These are phyloP conservation scores for Tanytarsus gracilentus DNA, from an alignment of 2,888 invertebrate genomes.

Conservation along the genomic window DNA sequence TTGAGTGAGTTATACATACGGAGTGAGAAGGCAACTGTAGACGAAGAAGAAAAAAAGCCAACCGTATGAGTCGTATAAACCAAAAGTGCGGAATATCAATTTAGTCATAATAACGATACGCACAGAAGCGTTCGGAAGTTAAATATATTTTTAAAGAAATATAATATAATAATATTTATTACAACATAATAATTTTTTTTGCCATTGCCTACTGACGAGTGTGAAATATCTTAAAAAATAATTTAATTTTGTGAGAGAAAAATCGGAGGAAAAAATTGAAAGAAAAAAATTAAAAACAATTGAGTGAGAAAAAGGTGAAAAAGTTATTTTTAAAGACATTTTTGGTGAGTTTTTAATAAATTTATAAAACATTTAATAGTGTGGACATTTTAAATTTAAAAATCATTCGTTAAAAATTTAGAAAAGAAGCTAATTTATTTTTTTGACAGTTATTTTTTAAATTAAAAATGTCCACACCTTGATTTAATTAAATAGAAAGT, in stretches of 20 bases:
- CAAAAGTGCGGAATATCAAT: slow-evolving; percentile 28
- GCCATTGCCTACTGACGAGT: not conserved
- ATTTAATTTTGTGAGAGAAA: not conserved
- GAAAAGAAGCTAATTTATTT: no score
- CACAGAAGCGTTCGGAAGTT: slow-evolving; percentile 29
- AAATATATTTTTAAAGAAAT: slow-evolving; percentile 27
- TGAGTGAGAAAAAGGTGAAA: not conserved
- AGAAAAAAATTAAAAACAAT: no score
- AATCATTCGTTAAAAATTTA: no score
- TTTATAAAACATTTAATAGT: no score
- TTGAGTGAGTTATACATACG: slow-evolving; percentile 22
- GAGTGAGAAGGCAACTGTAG: slow-evolving; percentile 17
- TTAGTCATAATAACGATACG: slow-evolving; percentile 29
- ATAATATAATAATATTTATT: slow-evolving; percentile 28
- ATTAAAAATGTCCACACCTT: no score
- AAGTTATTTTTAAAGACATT: not conserved
- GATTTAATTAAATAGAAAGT: no score
- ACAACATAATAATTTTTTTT: slow-evolving; percentile 26
- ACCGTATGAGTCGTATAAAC: slow-evolving; percentile 28
- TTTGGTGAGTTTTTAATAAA: not conserved
- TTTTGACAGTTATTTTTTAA: no score
- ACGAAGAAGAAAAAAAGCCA: slow-evolving; percentile 15
- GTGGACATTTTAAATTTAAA: no score
- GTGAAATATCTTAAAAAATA: not conserved
- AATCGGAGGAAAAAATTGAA: no score